These are phyloP conservation scores for Sylvietta virens DNA, from an alignment of 2,113 vertebrate genomes.

Conservation along the genomic window DNA sequence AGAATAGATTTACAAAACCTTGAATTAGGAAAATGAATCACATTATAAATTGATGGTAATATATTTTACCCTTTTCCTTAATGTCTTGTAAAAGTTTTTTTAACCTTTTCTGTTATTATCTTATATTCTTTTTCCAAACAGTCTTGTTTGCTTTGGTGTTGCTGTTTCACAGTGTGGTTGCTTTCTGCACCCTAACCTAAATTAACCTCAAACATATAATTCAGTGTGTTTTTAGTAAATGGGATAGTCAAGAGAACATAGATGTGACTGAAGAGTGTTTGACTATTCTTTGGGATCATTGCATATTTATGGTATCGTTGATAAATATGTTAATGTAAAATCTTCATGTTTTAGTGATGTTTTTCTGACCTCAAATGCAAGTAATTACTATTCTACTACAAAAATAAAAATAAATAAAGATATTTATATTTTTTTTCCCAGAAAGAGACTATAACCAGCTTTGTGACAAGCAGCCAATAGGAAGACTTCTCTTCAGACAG, in stretches of 20 bases:
- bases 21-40: background rate
- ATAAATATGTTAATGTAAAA: background rate
- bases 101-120: background rate
- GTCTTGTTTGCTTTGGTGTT: background rate
- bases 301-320: background rate
- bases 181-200: background rate
- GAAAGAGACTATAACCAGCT: constrained; percentile 87
- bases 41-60: background rate
- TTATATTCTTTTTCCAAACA: background rate
- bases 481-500: constrained; percentile 88
- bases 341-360: background rate
- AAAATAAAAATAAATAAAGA: background rate
- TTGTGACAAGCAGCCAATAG: constrained; percentile 90
- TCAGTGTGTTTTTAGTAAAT: background rate
- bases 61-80: background rate
- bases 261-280: background rate
- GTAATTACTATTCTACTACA: background rate
- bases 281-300: background rate
- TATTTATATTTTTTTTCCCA: constrained; percentile 29
- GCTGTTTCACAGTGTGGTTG: background rate
- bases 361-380: background rate
- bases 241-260: background rate
- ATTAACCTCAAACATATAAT: background rate
- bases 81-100: background rate
- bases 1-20: background rate